Base-by-base conservation (phyloP, 1,140 invertebrate species). In the Delia radicum region DNA sequence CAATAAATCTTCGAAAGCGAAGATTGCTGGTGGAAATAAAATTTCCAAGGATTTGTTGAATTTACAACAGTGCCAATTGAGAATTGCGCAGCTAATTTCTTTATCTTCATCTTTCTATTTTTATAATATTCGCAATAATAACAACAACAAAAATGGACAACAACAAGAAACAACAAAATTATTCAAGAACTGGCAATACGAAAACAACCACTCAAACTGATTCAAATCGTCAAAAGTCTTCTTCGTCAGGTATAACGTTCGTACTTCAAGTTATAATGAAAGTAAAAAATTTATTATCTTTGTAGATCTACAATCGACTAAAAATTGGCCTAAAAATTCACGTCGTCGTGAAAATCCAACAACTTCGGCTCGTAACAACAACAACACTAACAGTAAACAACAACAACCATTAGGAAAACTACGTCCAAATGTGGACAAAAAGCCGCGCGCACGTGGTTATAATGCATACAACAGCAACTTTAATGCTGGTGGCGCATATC, bases 381-480 rank as follows among this genome's bases (percentile, higher is more conserved):
- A 78, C 62, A 77, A 77, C 73, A 77, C 75, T 29, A 75, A 75
- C 27, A 76, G 27, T 65, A 76, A 77, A 67, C 74, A 79, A 71
- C 77, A 77, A 63, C 80, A 81, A 37, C 79, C 79, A 67, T 67
- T 79, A 12, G 77, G 77, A 6, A 85, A 85, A 73, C 75, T 79
- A 46, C 81, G 84, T 63, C 78, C 80, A 21, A 81, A 86, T 86
- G 82, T 83, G 76, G 85, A 86, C 79, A 86, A 86, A 75, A 79
- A 84, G 28, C 82, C 82, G 63, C 79, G 79, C 71, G 78, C 79
- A 18, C 80, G 85, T 21, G 79, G 80, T 5, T 74, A 75, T 7
- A 74, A 29, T 74, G 75, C 62, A n/a, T 76, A 73, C 42, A 63
- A 73, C 10, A 75, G 28, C 61, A 75, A 74, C 75, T n/a, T 46